phyloP scores from a whole-genome alignment of 2,888 invertebrate genomes.

The Heliothis peltigera region DNA sequence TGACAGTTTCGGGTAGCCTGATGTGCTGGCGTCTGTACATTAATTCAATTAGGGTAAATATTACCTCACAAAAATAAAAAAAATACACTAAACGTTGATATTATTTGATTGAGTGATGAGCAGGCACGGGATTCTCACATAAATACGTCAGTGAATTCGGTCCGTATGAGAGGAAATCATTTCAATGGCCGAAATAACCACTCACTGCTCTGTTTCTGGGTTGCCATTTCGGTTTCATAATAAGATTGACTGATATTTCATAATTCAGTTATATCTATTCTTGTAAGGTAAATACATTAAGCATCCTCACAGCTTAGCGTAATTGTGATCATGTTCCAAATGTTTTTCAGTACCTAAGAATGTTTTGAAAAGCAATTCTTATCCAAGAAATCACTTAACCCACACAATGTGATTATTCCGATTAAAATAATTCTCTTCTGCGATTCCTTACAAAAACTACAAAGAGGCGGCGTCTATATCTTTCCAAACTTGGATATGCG shows the following conservation, averaged over 20 bases:
- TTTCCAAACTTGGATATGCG: constrained; percentile 71
- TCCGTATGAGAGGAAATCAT: constrained; percentile 55
- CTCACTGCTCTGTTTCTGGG: constrained; percentile 45
- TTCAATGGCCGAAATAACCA: constrained; percentile 61
- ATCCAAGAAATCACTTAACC: constrained; percentile 4
- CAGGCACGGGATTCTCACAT: constrained; percentile 32
- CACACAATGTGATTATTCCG: constrained; percentile 46
- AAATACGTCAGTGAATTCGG: constrained; percentile 53
- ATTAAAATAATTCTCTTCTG: constrained; percentile 65
- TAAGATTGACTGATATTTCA: constrained; percentile 61
- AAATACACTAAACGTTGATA: constrained; percentile 30
- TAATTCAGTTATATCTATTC: constrained; percentile 24
- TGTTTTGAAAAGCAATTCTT: constrained; percentile 24
- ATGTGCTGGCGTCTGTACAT: too few relatives aligned
- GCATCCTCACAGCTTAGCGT: constrained; percentile 33
- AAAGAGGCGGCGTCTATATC: constrained; percentile 60
- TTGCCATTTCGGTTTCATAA: constrained; percentile 60
- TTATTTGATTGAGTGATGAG: constrained; percentile 34
- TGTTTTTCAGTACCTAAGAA: constrained; percentile 11
- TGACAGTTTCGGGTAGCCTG: too few relatives aligned
- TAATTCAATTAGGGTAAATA: constrained; percentile 16
- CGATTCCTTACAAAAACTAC: constrained; percentile 64
- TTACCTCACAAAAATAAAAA: constrained; percentile 1
- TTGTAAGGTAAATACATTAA: constrained; percentile 38
- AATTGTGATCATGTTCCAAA: constrained; percentile 28